phyloP scores from a whole-genome alignment of 2,113 vertebrate species.

The Bothrops jararaca region DNA sequence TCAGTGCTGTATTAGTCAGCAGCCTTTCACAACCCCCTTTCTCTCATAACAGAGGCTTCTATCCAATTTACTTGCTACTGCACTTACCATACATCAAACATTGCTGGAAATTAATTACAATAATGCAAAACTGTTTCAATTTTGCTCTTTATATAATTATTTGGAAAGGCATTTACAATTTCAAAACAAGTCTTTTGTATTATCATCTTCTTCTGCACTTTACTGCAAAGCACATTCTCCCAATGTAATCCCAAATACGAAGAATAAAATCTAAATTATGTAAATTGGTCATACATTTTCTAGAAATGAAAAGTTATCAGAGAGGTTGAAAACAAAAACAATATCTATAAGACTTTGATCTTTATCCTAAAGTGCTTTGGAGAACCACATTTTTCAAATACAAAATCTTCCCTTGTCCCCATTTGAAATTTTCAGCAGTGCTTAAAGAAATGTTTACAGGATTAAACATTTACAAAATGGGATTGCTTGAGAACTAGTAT shows the following conservation, averaged over 20 bases:
- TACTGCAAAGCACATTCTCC: background rate
- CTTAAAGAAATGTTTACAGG: background rate
- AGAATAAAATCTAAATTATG: background rate
- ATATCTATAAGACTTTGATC: background rate
- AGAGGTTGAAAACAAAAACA: background rate
- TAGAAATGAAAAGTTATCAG: background rate
- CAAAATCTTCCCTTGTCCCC: background rate
- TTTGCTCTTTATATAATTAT: conserved; percentile 45
- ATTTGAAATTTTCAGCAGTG: background rate
- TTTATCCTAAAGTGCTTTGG: background rate
- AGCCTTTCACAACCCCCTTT: conserved; percentile 67
- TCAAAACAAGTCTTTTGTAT: conserved; percentile 31
- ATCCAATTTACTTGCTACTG: conserved; percentile 59
- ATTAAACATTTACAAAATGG: background rate
- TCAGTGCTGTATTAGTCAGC: conserved; percentile 74
- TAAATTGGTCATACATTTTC: background rate
- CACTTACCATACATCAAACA: conserved; percentile 59
- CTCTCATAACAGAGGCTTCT: conserved; percentile 58
- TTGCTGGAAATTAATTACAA: conserved; percentile 65
- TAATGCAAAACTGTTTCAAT: conserved; percentile 36
- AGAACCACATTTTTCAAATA: background rate
- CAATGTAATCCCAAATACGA: conserved; percentile 16
- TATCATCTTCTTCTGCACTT: background rate
- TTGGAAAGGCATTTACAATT: conserved; percentile 35
- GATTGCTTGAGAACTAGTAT: background rate